phyloP scores from a whole-genome alignment of 2,113 vertebrate species.

The Ptilonorhynchus violaceus region DNA sequence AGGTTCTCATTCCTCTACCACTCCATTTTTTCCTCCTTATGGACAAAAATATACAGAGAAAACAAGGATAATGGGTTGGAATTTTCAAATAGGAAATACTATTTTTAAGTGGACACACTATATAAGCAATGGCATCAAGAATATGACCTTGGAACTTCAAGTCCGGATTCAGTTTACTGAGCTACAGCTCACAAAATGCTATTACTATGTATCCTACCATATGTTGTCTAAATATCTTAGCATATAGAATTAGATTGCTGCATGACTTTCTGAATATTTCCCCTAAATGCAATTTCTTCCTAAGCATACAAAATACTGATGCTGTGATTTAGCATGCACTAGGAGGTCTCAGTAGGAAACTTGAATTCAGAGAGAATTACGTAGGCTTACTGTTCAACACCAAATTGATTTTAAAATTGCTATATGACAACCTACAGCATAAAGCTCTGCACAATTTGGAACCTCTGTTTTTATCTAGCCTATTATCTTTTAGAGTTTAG shows the following conservation, averaged over 20 bases:
- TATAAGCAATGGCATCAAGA: neutral
- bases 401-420: constrained; percentile 39
- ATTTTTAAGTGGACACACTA: neutral
- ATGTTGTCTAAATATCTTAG: neutral
- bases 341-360: neutral
- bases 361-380: neutral
- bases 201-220: neutral
- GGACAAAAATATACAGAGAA: neutral
- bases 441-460: neutral
- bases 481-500: constrained; percentile 8
- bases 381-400: neutral
- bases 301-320: neutral
- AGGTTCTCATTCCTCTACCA: rapidly evolving
- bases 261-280: neutral
- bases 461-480: neutral
- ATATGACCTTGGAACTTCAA: neutral
- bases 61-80: rapidly evolving
- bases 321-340: neutral
- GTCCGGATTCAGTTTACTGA: neutral
- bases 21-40: neutral
- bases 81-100: neutral
- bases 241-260: neutral
- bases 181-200: neutral
- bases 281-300: neutral
- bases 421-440: neutral